phyloP scores from a whole-genome alignment of 2,888 invertebrate species.

The Luperina testacea region DNA sequence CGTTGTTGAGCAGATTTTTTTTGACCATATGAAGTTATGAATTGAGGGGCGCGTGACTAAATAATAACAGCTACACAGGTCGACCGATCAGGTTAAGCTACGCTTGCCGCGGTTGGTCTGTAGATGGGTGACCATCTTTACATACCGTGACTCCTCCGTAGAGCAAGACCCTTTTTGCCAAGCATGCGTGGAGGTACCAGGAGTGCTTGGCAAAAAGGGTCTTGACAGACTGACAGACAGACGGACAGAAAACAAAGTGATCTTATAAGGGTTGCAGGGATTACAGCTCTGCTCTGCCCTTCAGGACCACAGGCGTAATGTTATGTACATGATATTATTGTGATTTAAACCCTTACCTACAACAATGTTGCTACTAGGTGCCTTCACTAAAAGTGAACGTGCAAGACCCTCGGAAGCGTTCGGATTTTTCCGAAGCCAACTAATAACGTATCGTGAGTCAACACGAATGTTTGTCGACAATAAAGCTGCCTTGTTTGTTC shows the following conservation, averaged over 20 bases:
- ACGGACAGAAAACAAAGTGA: not conserved
- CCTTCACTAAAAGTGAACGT: not conserved
- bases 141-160: too few relatives aligned
- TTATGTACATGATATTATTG: not conserved
- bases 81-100: too few relatives aligned
- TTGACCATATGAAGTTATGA: too few relatives aligned
- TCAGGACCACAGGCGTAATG: not conserved
- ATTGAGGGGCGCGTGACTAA: too few relatives aligned
- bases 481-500: conserved; percentile 59
- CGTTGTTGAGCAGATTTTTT: too few relatives aligned
- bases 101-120: too few relatives aligned
- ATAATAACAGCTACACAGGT: too few relatives aligned
- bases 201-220: not conserved
- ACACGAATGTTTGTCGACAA: conserved; percentile 61
- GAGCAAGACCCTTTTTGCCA: too few relatives aligned
- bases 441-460: conserved; percentile 59
- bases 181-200: too few relatives aligned
- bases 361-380: not conserved
- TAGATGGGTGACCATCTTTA: too few relatives aligned
- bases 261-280: not conserved
- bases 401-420: conserved; percentile 14
- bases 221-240: not conserved
- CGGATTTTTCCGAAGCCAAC: conserved; percentile 45
- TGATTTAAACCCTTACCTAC: not conserved
- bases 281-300: not conserved